Conservation (phyloP, 2,113 vertebrate genomes). For the Pelecanoides urinatrix region DNA sequence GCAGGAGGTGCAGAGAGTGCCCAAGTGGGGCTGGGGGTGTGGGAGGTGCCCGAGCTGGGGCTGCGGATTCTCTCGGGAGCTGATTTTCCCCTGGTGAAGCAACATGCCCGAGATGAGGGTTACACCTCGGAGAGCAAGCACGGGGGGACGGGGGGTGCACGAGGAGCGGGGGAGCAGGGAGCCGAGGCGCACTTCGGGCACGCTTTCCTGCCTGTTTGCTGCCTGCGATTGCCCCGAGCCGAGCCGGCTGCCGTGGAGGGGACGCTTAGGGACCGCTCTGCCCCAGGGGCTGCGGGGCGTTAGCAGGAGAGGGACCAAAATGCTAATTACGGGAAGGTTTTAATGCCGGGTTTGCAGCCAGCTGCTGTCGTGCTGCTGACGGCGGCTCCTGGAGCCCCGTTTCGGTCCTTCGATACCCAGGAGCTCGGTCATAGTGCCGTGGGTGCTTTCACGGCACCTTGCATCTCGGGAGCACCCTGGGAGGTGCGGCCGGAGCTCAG, state of each 20-base stretch:
- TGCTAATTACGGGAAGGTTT: background rate
- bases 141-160: background rate
- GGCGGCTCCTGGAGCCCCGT: background rate
- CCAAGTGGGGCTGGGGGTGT: too few relatives aligned
- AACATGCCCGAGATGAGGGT: background rate
- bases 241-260: background rate
- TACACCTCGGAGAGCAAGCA: background rate
- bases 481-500: background rate
- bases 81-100: background rate
- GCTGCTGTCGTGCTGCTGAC: background rate
- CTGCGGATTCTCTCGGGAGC: too few relatives aligned
- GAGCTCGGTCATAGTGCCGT: too few relatives aligned
- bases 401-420: background rate
- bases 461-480: background rate
- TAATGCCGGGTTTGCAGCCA: slow-evolving; percentile 5
- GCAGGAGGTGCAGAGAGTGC: too few relatives aligned
- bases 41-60: background rate
- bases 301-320: background rate
- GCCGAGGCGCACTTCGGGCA: background rate
- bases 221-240: background rate
- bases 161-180: background rate
- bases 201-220: background rate
- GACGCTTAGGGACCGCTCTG: background rate
- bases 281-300: background rate
- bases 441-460: background rate